Evolutionary conservation across 1,140 invertebrate genomes (phyloP).

Genomic region (Theocolax elegans): DNA sequence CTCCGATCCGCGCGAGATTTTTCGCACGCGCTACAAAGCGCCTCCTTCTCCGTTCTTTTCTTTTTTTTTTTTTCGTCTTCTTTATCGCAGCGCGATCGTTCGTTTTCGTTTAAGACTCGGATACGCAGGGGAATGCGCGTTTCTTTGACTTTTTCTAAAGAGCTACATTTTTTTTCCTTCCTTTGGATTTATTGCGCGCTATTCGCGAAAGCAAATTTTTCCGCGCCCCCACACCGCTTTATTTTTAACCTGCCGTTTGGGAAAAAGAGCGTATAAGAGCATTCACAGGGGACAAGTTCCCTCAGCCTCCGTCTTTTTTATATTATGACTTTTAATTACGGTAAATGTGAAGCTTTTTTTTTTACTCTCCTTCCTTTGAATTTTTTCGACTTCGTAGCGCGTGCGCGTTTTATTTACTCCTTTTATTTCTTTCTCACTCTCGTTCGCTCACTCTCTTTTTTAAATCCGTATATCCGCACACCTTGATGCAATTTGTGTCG

Average conservation of each 20-base stretch:
- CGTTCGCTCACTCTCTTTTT: too few species aligned
- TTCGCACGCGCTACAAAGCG: too few species aligned
- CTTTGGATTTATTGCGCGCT: background rate
- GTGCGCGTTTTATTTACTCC: background rate
- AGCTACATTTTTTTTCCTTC: too few species aligned
- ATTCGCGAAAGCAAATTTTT: background rate
- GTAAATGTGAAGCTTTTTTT: slow-evolving; percentile 6
- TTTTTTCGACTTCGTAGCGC: background rate
- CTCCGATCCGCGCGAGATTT: too few species aligned
- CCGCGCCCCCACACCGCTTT: too few species aligned
- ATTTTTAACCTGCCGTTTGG: background rate
- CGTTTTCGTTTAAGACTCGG: background rate
- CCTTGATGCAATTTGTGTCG: background rate
- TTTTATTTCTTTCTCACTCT: too few species aligned
- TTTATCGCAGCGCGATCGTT: background rate
- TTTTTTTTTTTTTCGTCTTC: too few species aligned
- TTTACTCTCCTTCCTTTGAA: background rate
- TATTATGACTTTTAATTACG: slow-evolving; percentile 32
- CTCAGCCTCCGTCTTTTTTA: background rate
- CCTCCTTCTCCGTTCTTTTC: too few species aligned
- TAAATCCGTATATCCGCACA: too few species aligned
- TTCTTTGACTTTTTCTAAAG: too few species aligned
- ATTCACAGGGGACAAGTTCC: background rate
- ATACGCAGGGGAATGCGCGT: too few species aligned
- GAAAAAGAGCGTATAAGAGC: background rate